phyloP scores from a whole-genome alignment of 2,888 invertebrate genomes.

The Lasioglossum oenotherae region DNA sequence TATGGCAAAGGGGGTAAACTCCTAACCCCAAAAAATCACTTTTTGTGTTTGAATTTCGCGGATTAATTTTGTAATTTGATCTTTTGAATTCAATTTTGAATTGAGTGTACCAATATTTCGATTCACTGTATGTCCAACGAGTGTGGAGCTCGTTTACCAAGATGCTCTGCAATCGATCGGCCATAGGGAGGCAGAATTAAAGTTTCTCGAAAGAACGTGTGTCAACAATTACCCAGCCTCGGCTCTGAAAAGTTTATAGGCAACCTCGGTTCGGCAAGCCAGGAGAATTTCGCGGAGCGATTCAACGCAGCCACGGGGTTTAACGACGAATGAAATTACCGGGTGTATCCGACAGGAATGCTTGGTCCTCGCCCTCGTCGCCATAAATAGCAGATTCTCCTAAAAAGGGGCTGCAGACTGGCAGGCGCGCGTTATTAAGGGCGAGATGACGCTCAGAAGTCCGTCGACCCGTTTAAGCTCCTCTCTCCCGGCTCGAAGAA shows the following conservation, averaged over 20 bases:
- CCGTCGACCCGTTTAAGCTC: constrained; percentile 20
- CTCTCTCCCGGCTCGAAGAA: constrained; percentile 6
- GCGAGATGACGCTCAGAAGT: constrained; percentile 45
- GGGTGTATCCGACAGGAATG: constrained; percentile 58
- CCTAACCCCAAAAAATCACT: too few species aligned
- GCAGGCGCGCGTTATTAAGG: constrained; percentile 55
- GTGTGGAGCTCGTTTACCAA: neutral
- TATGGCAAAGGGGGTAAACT: neutral
- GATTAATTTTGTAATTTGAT: too few species aligned
- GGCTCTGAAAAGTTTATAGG: constrained; percentile 39
- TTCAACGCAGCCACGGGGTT: constrained; percentile 53
- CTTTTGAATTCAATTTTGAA: too few species aligned
- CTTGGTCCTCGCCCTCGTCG: constrained; percentile 44
- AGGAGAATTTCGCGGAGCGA: constrained; percentile 35
- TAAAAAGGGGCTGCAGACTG: constrained; percentile 43
- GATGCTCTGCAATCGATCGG: neutral
- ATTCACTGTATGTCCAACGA: too few species aligned
- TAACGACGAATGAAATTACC: constrained; percentile 63
- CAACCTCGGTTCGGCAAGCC: constrained; percentile 16
- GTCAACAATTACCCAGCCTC: constrained; percentile 16
- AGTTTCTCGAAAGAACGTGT: constrained; percentile 9
- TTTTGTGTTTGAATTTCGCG: neutral
- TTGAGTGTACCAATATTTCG: too few species aligned
- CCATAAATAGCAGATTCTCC: constrained; percentile 64
- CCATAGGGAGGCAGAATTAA: constrained; percentile 17